Conservation (phyloP, 2,797 vertebrate species). For the Anabacerthia variegaticeps region DNA sequence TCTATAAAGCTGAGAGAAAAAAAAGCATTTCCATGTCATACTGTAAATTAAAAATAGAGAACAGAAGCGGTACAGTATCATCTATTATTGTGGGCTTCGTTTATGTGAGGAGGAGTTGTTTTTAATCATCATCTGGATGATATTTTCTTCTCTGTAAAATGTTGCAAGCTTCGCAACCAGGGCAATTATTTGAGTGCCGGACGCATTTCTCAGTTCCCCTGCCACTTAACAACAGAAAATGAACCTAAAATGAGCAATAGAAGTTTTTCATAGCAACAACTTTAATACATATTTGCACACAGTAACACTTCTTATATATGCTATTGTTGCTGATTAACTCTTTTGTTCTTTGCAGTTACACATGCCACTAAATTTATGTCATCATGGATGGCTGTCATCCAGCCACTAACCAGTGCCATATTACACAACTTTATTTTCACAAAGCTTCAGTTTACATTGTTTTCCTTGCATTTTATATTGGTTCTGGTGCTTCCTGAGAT, state of each 20-base stretch:
- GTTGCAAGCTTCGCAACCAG: not conserved
- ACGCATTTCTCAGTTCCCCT: not conserved
- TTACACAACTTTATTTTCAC: conserved; percentile 55
- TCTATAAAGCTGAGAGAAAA: not conserved
- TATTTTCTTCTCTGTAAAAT: conserved; percentile 37
- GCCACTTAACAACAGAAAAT: conserved; percentile 1
- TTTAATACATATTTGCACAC: conserved; percentile 41
- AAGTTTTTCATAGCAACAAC: not conserved
- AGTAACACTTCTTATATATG: not conserved
- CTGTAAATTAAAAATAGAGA: conserved; percentile 26
- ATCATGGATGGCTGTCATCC: conserved; percentile 43
- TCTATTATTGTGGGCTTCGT: not conserved
- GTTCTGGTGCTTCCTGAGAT: not conserved
- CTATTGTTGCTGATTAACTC: conserved; percentile 40
- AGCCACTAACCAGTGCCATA: conserved; percentile 38
- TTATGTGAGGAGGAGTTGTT: not conserved
- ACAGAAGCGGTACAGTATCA: not conserved
- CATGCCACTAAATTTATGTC: conserved; percentile 40
- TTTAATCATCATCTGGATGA: conserved; percentile 50
- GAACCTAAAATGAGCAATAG: not conserved
- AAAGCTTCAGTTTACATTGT: conserved; percentile 26
- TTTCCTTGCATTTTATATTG: not conserved
- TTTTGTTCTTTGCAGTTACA: conserved; percentile 28
- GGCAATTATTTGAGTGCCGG: not conserved
- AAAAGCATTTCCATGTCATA: not conserved